phyloP scores from a whole-genome alignment of 2,888 invertebrate species.

The Onchidella celtica region DNA sequence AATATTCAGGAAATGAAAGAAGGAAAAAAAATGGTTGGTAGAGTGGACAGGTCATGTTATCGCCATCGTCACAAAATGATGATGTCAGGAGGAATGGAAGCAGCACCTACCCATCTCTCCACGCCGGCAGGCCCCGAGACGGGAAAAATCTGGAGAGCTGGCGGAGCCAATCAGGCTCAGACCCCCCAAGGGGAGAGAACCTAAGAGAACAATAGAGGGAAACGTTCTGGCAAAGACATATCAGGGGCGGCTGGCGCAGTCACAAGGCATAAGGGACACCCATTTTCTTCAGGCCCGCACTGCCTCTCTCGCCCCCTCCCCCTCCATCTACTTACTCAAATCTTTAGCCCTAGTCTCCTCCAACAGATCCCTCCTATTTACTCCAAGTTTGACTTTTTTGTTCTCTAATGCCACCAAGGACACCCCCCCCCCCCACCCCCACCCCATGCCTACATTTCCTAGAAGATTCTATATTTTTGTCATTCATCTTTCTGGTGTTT shows the following conservation, averaged over 20 bases:
- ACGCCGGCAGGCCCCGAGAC: conserved; percentile 38
- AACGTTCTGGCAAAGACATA: background rate
- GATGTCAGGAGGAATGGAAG: background rate
- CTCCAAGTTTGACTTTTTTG: too few species aligned
- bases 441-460: too few species aligned
- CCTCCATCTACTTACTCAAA: background rate
- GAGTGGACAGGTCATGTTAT: background rate
- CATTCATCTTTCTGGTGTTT: too few species aligned
- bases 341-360: too few species aligned
- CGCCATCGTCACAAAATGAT: background rate
- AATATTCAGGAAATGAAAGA: background rate
- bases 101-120: conserved; percentile 44
- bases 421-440: too few species aligned
- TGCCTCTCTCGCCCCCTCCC: background rate
- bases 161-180: conserved; percentile 76
- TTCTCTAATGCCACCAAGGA: too few species aligned
- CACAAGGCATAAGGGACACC: background rate
- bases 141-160: conserved; percentile 77
- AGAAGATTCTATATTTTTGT: too few species aligned
- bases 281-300: background rate
- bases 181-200: conserved; percentile 41
- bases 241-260: background rate
- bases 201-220: conserved; percentile 40
- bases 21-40: background rate
- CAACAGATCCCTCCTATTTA: too few species aligned